Percentiles rank a stretch among this genome's conserved stretches.
Evolutionary conservation across 2,113 vertebrate species (phyloP).

Genomic region (Zapornia atra): DNA sequence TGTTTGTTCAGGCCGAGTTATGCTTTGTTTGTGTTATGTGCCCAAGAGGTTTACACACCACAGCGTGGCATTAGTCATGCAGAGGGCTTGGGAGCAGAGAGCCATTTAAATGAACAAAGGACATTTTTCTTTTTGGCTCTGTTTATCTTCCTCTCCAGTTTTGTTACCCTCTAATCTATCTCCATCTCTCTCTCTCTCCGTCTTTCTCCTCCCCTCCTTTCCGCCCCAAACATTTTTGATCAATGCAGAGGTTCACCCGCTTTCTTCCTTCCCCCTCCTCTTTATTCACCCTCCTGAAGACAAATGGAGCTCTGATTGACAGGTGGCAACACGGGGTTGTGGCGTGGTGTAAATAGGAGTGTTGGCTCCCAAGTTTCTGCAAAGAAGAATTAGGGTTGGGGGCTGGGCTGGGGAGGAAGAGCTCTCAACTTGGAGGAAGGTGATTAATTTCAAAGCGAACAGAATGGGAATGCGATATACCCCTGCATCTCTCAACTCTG

Average conservation of each 20-base stretch:
- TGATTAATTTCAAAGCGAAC: neutral
- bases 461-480: neutral
- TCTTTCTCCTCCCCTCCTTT: neutral
- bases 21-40: slow-evolving; percentile 71
- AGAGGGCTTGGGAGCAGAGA: slow-evolving; percentile 52
- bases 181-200: neutral
- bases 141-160: slow-evolving; percentile 55
- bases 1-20: slow-evolving; percentile 72
- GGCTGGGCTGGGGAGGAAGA: rapidly evolving
- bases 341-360: neutral
- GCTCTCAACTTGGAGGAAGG: neutral
- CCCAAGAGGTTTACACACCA: slow-evolving; percentile 62
- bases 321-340: neutral
- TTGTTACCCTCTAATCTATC: slow-evolving; percentile 45
- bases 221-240: neutral
- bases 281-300: neutral
- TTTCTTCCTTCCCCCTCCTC: neutral
- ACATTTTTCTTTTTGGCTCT: slow-evolving; percentile 46
- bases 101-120: slow-evolving; percentile 49
- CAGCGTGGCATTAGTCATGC: slow-evolving; percentile 58
- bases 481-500: rapidly evolving
- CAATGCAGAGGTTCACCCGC: neutral
- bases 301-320: neutral
- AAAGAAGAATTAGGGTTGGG: neutral
- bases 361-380: neutral